Base-by-base conservation (phyloP, 2,888 invertebrate genomes). In the Shargacucullia verbasci region DNA sequence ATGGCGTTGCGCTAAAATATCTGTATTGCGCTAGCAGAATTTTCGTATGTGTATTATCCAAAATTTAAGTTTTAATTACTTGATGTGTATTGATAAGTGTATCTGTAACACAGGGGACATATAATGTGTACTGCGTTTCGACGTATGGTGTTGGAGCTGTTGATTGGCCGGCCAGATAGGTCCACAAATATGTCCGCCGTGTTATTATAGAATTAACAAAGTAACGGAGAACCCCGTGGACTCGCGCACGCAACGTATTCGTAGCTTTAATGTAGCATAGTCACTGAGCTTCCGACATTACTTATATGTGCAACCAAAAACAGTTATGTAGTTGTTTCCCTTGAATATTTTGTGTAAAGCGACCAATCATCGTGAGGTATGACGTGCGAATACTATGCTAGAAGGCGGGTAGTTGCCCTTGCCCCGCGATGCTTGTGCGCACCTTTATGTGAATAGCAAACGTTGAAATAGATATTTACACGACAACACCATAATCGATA, bases 241-340 rank as follows among this genome's bases (percentile, higher is more conserved):
- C 37, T 47, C 12, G 50, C 38, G 53, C 58, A 39, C 60, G 56
- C 74, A 59, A 57, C 69, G 70, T 73, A 57, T 31, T 41, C 54
- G 31, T 73, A 76, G 77, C 77, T 73, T 73, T 73, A 73, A 73
- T 41, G 46, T 76, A 76, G 56, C 58, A 34, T 49, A 63, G 46
- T 53, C 6, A 46, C 46, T 13, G 73, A 59, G 62, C 77, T 73
- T 64, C 59, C 58, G 25, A 43, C 33, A 12, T 40, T 37, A 33
- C 64, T 43, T 13, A 12, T 5, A 8, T 14, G 0, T 46, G 29
- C 13, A 15, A 38, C 9, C 10, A 13, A 31, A 2, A 4, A 33
- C 11, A 1, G n/a, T 2, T 33, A n/a, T 4, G 9, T 29, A 29
- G 29, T 29, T 29, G 27, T 27, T 27, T 27, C 1, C 7, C 1